Evolutionary conservation across 2,113 vertebrate species (phyloP), one percentile per base, ranked within the genome.

Genomic region (Xiphias gladius): DNA sequence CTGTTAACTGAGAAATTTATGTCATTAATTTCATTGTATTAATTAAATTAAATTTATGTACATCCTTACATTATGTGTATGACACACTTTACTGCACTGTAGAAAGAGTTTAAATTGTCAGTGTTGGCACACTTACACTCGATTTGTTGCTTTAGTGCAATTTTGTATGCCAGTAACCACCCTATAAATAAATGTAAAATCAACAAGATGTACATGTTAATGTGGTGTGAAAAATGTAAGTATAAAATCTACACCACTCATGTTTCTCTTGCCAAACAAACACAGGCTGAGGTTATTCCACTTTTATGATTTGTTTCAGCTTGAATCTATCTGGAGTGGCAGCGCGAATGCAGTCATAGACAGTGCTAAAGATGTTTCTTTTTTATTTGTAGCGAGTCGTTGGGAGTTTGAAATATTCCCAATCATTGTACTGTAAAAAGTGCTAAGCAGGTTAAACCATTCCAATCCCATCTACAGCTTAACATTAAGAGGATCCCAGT

Each of bases 391-490:
- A 13, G 19, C 4, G 28, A 55, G 74, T 48, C 58, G 37, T 50
- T 14, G 9, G 7, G 4, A 58, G 62, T 70, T 76, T 61, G 26
- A 75, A 80, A 61, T 52, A 61, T 59, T 57, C 61, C 19, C 80
- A 50, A 76, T 72, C 22, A 24, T 10, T 48, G n/a, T 30, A 7
- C 30, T 46, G 79, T 81, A 55, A 71, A 20, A 88, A 70, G 83
- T 79, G 76, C 72, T 81, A 75, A 90, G 73, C 88, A 71, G 79
- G 71, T 89, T 88, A 86, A 86, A 91, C 63, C 80, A 73, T 73
- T 76, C 66, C 84, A 91, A 88, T 92, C 88, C 91, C 39, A 88
- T 90, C 83, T 82, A 71, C 75, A 85, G 86, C 76, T 92, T 91
- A 91, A 74, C 80, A 83, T 74, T 84, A 90, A 90, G 90, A 89